Base-by-base conservation (phyloP, 2,113 vertebrate genomes). In the Oncorhynchus mykiss region DNA sequence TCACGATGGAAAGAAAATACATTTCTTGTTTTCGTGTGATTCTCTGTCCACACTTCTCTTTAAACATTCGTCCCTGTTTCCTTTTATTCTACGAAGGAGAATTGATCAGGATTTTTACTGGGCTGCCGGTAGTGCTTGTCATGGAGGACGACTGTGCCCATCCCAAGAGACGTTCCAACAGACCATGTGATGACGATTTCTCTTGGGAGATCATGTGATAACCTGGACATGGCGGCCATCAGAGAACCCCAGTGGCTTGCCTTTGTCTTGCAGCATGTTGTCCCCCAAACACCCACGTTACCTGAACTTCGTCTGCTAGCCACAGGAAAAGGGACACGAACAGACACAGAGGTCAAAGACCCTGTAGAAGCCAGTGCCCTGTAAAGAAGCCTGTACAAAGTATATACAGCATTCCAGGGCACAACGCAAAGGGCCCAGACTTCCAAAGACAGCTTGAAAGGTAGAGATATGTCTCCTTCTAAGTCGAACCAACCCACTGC, bases 371-470 rank as follows among this genome's bases (percentile, higher is more conserved):
- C 78, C 68, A 64, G 59, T 72, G 34, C 80, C 72, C 69, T 14
- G n/a, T 51, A 77, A 69, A 65, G 59, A 69, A 65, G 67, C 64
- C 81, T 54, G 31, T 78, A 74, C 78, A 78, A 83, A 76, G 85
- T 79, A 69, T 78, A 76, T 79, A 86, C 76, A 82, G 82, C 82
- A 85, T 84, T 93, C 89, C 86, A 88, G 90, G 82, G 72, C 81
- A 3, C 67, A 73, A 88, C 75, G 75, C 82, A 85, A 84, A 83
- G 81, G 75, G 76, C 79, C 70, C 76, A 75, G 81, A 92, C 90
- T 91, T 94, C 91, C 93, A 93, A 93, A 89, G 51, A 73, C 70
- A 27, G 86, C 86, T 84, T 90, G 84, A 92, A 88, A 92, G 89
- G 89, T 90, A 75, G 81, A 89, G 86, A 88, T 92, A 92, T 92